Evolutionary conservation across 2,797 vertebrate species (phyloP), one percentile per base, ranked within the genome.

Genomic region (Epinephelus awoara): DNA sequence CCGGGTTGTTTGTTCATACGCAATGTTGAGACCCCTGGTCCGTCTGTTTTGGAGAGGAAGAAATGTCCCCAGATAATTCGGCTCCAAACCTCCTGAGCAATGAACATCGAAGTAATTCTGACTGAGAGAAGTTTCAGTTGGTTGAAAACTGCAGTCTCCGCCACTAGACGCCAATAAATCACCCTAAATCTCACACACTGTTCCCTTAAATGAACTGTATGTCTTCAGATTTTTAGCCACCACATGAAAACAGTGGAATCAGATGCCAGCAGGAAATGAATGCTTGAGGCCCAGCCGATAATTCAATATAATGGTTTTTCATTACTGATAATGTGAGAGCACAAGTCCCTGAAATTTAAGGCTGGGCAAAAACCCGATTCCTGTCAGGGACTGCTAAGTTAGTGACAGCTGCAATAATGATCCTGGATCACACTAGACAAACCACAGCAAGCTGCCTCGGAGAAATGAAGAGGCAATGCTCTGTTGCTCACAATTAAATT

Each of bases 401-500:
- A 64, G 71, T 78, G 85, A 84, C 73, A 84, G 67, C 75, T 79
- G 72, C 82, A 80, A 64, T 86, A 89, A 88, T 85, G 80, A 89
- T 83, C 74, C 74, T 2, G 25, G 64, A 80, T 80, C 80, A 74
- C 58, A 69, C 27, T 18, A 57, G 69, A 82, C 62, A 67, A 72
- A 57, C 23, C 25, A 55, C 62, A 79, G 51, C 81, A 75, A 47
- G 58, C 65, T 51, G 85, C 80, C 82, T 76, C 12, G 11, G 49
- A 82, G 67, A 76, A 82, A 82, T 61, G 49, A 81, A 79, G 69
- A 82, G 71, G 75, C 51, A 42, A 72, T 61, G 80, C 77, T 89
- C 80, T 61, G 72, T 54, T 89, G 85, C 78, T 80, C 79, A 58
- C 82, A 88, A 85, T 91, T 87, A 85, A 87, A 90, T 84, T 27